Percentiles rank a stretch among this genome's conserved stretches.
These are phyloP conservation scores for Seira sanloemensis DNA, from an alignment of 2,888 invertebrate species.

Conservation along the genomic window DNA sequence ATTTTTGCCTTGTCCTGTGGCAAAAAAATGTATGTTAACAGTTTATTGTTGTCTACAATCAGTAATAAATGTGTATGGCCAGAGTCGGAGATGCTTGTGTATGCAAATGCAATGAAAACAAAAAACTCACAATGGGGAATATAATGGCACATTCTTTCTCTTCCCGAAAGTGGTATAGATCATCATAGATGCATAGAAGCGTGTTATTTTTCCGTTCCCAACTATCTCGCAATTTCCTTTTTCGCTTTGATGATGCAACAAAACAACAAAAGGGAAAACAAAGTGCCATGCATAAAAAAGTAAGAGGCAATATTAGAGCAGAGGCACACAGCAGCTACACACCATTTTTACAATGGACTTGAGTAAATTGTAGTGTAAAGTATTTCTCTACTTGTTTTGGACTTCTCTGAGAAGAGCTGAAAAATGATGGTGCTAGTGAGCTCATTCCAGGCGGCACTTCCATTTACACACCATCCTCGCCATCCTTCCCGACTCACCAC, in stretches of 20 bases:
- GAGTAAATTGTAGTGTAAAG: slow-evolving; percentile 53
- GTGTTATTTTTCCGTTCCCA: slow-evolving; percentile 4
- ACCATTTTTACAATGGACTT: background rate
- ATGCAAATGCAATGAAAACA: too few species aligned
- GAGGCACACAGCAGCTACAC: too few species aligned
- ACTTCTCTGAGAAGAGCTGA: background rate
- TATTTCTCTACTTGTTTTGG: slow-evolving; percentile 9
- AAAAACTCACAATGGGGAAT: too few species aligned
- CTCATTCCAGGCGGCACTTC: slow-evolving; percentile 50
- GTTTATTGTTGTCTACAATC: too few species aligned
- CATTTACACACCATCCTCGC: slow-evolving; percentile 1
- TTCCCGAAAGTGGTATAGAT: background rate
- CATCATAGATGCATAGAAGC: slow-evolving; percentile 7
- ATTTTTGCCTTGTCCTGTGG: background rate
- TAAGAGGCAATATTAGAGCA: too few species aligned
- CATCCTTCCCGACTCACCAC: too few species aligned
- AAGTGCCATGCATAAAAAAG: background rate
- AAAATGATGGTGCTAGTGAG: slow-evolving; percentile 19
- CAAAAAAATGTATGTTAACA: too few species aligned
- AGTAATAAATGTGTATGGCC: background rate
- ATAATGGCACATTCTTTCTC: slow-evolving; percentile 3
- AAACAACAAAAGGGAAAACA: slow-evolving; percentile 1
- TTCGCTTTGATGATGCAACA: background rate
- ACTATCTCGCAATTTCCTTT: slow-evolving; percentile 15
- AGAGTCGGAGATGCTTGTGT: too few species aligned